These are phyloP conservation scores for Sciurus carolinensis DNA, from an alignment of 2,797 vertebrate genomes.

Conservation along the genomic window DNA sequence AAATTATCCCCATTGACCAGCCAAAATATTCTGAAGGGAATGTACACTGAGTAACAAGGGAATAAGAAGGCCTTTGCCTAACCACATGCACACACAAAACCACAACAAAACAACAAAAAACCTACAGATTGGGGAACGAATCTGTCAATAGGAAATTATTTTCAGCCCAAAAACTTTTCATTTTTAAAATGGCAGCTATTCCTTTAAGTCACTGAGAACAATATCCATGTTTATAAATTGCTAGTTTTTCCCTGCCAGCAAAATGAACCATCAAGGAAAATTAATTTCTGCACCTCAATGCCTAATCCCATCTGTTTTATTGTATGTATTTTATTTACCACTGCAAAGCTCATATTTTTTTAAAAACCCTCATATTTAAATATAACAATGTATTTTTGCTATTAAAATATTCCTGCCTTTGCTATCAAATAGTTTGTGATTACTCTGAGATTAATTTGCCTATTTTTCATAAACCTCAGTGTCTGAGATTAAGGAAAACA, in stretches of 20 bases:
- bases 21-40: background rate
- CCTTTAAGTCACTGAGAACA: conserved; percentile 22
- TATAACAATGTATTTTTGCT: background rate
- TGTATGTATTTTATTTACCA: conserved; percentile 60
- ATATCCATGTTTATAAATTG: conserved; percentile 1
- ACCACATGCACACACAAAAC: background rate
- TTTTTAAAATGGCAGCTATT: conserved; percentile 1
- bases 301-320: conserved; percentile 36
- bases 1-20: background rate
- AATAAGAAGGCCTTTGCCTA: background rate
- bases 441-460: conserved; percentile 52
- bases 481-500: conserved; percentile 21
- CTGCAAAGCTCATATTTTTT: background rate
- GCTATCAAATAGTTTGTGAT: background rate
- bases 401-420: background rate
- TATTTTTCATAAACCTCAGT: background rate
- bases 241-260: background rate
- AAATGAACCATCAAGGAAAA: conserved; percentile 73
- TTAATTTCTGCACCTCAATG: background rate
- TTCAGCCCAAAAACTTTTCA: background rate
- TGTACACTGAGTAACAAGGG: background rate
- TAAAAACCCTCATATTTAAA: background rate
- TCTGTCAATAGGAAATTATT: background rate
- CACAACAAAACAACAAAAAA: background rate
- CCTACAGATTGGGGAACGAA: background rate